These are phyloP conservation scores for Genyomyrus donnyi DNA, from an alignment of 2,113 vertebrate genomes.

Conservation along the genomic window DNA sequence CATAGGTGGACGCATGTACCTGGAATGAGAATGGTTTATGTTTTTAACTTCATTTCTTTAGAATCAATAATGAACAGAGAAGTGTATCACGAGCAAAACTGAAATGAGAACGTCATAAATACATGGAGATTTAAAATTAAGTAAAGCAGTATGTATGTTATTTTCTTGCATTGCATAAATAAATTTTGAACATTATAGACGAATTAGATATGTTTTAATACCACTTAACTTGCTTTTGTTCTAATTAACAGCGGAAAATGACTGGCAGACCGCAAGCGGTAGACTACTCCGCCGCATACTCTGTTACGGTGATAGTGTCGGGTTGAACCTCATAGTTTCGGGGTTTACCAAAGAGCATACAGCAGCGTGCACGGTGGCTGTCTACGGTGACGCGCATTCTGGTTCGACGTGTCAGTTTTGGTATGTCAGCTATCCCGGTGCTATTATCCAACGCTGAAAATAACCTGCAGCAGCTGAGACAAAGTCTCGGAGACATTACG, in stretches of 20 bases:
- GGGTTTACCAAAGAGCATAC: not conserved
- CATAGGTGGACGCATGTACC: not conserved
- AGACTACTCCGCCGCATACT: not conserved
- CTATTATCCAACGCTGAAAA: conserved; percentile 51
- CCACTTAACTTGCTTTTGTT: not conserved
- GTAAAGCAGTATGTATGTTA: not conserved
- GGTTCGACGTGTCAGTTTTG: conserved; percentile 6
- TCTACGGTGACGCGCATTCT: not conserved
- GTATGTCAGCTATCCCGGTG: conserved; percentile 43
- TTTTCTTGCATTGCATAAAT: not conserved
- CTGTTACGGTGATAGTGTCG: not conserved
- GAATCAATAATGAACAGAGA: not conserved
- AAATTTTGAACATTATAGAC: not conserved
- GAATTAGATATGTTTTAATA: not conserved
- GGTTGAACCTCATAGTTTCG: not conserved
- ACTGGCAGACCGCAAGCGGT: not conserved
- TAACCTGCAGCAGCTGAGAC: conserved; percentile 45
- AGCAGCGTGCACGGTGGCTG: not conserved
- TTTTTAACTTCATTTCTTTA: not conserved
- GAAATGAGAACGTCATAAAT: not conserved
- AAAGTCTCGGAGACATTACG: conserved; percentile 24
- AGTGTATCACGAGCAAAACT: not conserved
- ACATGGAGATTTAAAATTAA: not conserved
- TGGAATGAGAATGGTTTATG: not conserved
- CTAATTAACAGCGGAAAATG: not conserved